These are phyloP conservation scores for Plagodis pulveraria DNA, from an alignment of 2,888 invertebrate species.

Conservation along the genomic window DNA sequence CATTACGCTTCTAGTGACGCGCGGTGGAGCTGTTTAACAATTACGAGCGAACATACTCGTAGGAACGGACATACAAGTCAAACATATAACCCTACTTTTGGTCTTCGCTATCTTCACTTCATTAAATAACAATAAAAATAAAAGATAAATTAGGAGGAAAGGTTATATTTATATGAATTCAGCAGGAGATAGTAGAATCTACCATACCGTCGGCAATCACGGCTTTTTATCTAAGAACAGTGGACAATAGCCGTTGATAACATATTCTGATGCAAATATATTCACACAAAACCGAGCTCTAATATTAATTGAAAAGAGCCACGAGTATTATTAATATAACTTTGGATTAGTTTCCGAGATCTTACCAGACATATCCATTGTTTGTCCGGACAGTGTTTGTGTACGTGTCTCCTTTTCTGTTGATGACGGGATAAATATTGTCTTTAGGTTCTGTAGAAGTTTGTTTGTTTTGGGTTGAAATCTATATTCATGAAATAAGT, in stretches of 20 bases:
- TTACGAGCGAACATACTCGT: neutral
- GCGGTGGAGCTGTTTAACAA: too few species aligned
- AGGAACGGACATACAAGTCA: neutral
- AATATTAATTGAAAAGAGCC: conserved; percentile 42
- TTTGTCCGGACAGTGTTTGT: neutral
- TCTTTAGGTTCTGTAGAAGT: neutral
- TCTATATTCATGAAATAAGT: too few species aligned
- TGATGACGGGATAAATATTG: neutral
- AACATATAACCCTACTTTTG: neutral
- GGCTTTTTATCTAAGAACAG: conserved; percentile 27
- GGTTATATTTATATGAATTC: too few species aligned
- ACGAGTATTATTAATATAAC: conserved; percentile 41
- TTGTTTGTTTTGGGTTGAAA: neutral
- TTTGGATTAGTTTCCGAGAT: neutral
- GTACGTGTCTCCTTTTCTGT: conserved; percentile 2
- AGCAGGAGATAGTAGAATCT: conserved; percentile 7
- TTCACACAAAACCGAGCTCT: conserved; percentile 28
- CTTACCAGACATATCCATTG: neutral
- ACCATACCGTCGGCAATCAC: conserved; percentile 8
- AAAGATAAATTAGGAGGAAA: too few species aligned
- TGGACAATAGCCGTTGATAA: conserved; percentile 15
- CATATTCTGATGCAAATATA: conserved; percentile 25
- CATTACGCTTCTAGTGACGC: too few species aligned
- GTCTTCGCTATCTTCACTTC: too few species aligned
- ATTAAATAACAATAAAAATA: too few species aligned